A percentile compares a stretch with the other conserved stretches of the same genome.
Evolutionary conservation across 2,113 vertebrate species (phyloP).

Genomic region (Tyto alba): DNA sequence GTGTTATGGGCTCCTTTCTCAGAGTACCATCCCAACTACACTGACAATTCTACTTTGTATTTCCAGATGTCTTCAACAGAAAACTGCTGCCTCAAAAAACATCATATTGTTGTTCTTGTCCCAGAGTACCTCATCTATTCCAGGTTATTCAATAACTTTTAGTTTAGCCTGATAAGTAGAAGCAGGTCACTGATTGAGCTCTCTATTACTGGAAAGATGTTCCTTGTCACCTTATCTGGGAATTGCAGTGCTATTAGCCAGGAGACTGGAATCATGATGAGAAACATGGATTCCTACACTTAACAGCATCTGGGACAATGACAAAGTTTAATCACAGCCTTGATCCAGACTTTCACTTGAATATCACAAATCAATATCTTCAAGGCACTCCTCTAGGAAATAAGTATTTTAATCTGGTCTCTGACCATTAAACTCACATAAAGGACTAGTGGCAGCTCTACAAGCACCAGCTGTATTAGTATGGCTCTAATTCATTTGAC

Average conservation of each 20-base stretch:
- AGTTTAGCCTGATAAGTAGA: background rate
- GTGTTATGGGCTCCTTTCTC: background rate
- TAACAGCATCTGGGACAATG: background rate
- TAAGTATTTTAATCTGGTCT: background rate
- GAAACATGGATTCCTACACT: background rate
- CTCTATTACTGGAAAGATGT: background rate
- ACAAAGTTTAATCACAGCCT: background rate
- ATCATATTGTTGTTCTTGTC: background rate
- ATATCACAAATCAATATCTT: fast-evolving
- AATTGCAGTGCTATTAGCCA: background rate
- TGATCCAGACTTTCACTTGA: background rate
- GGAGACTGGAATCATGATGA: background rate
- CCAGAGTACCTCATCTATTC: background rate
- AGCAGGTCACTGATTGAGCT: background rate
- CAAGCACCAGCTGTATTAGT: background rate
- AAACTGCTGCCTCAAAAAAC: background rate
- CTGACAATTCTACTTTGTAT: background rate
- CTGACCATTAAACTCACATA: background rate
- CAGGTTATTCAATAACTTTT: background rate
- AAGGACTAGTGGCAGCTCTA: background rate
- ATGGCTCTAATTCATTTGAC: background rate
- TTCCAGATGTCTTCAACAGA: background rate
- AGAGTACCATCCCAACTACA: background rate
- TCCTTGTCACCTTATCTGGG: background rate
- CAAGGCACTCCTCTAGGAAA: background rate